Percentiles rank a stretch among this genome's conserved stretches.
phyloP scores from a whole-genome alignment of 2,888 invertebrate genomes.

The Eremobia ochroleuca region DNA sequence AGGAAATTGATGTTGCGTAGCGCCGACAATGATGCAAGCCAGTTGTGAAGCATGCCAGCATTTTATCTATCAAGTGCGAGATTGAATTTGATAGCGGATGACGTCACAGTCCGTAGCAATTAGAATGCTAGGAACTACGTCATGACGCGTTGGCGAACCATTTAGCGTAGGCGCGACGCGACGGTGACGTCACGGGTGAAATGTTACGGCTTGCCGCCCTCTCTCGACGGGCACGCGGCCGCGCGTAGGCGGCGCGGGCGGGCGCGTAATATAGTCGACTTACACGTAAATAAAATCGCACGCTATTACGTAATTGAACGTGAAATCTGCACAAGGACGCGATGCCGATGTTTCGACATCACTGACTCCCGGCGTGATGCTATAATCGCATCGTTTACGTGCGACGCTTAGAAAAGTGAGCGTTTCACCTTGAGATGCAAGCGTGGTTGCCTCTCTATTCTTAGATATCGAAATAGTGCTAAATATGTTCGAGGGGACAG shows the following conservation, averaged over 20 bases:
- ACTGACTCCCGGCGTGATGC: slow-evolving; percentile 81
- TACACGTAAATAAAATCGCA: slow-evolving; percentile 82
- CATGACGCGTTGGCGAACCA: slow-evolving; percentile 80
- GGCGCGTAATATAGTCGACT: slow-evolving; percentile 74
- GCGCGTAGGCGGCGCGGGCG: slow-evolving; percentile 71
- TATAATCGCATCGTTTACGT: slow-evolving; percentile 87
- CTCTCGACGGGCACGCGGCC: slow-evolving; percentile 67
- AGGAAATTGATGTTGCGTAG: slow-evolving; percentile 80
- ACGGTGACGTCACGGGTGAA: slow-evolving; percentile 87
- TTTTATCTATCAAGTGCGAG: slow-evolving; percentile 71
- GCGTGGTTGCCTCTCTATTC: slow-evolving; percentile 86
- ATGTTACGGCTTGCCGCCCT: slow-evolving; percentile 75
- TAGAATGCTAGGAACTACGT: slow-evolving; percentile 81
- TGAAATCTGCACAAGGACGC: slow-evolving; percentile 89
- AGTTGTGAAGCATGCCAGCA: slow-evolving; percentile 62
- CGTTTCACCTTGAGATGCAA: slow-evolving; percentile 88
- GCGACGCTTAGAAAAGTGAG: slow-evolving; percentile 89
- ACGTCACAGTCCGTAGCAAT: slow-evolving; percentile 78
- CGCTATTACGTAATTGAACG: slow-evolving; percentile 86
- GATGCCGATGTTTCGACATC: slow-evolving; percentile 82
- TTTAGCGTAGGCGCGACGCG: slow-evolving; percentile 84
- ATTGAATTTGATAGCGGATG: slow-evolving; percentile 74
- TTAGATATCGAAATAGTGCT: slow-evolving; percentile 84
- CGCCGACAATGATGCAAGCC: slow-evolving; percentile 77
- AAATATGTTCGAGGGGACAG: slow-evolving; percentile 81